Percentiles rank a stretch among this genome's conserved stretches.
phyloP scores from a whole-genome alignment of 2,888 invertebrate species.

The Oligia fasciuncula region DNA sequence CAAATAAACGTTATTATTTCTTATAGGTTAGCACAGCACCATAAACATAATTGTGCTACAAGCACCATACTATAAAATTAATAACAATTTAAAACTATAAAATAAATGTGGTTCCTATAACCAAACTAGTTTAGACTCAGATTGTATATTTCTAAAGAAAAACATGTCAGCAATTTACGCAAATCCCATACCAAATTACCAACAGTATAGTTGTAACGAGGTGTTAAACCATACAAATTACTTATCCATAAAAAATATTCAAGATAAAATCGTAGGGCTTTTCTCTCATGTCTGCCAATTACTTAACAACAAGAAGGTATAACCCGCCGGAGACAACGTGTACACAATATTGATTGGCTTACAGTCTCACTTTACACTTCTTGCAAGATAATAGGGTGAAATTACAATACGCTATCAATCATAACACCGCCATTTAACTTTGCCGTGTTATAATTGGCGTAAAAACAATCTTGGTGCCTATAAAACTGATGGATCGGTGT shows the following conservation, averaged over 20 bases:
- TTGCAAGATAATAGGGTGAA: slow-evolving; percentile 25
- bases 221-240: slow-evolving; percentile 29
- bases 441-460: slow-evolving; percentile 50
- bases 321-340: slow-evolving; percentile 1
- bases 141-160: not conserved
- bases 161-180: not conserved
- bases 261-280: slow-evolving; percentile 28
- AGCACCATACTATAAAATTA: not conserved
- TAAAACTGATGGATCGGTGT: slow-evolving; percentile 56
- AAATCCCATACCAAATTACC: not conserved
- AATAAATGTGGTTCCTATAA: not conserved
- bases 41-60: not conserved
- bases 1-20: not conserved
- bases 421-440: slow-evolving; percentile 43
- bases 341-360: slow-evolving; percentile 53
- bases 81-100: not conserved
- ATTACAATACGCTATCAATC: slow-evolving; percentile 52
- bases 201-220: slow-evolving; percentile 1
- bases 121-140: not conserved
- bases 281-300: slow-evolving; percentile 36
- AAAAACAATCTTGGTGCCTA: slow-evolving; percentile 48
- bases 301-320: slow-evolving; percentile 7
- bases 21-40: not conserved
- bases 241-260: slow-evolving; percentile 6
- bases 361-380: slow-evolving; percentile 41